Conservation (phyloP, 2,797 vertebrate species). For the Hydrocynus forskahlii region DNA sequence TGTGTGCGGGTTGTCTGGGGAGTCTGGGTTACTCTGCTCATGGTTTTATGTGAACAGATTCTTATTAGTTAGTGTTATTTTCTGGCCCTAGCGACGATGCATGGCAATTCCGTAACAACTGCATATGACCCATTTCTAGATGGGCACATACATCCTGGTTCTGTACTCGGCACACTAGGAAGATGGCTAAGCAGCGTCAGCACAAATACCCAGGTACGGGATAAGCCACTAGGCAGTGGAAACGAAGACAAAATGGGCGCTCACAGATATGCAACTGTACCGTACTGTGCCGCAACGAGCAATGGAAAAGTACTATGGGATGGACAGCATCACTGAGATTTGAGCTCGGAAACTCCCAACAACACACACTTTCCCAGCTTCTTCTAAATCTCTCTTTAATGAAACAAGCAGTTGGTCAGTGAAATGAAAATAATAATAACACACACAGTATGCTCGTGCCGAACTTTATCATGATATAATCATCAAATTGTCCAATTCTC, state of each 20-base stretch:
- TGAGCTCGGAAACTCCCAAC: neutral
- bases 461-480: neutral
- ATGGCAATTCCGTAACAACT: too few relatives aligned
- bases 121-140: too few relatives aligned
- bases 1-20: too few relatives aligned
- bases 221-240: neutral
- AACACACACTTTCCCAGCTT: neutral
- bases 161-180: neutral
- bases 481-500: neutral
- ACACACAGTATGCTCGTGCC: neutral
- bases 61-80: too few relatives aligned
- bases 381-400: neutral
- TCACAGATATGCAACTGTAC: neutral
- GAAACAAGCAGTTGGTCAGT: neutral
- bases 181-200: neutral
- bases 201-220: neutral
- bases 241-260: neutral
- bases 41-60: too few relatives aligned
- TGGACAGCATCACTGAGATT: neutral
- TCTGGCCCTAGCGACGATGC: too few relatives aligned
- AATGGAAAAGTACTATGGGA: neutral
- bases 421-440: neutral
- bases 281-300: neutral
- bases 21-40: too few relatives aligned
- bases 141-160: too few relatives aligned